phyloP scores from a whole-genome alignment of 2,113 vertebrate genomes.

The Lichenostomus cassidix region DNA sequence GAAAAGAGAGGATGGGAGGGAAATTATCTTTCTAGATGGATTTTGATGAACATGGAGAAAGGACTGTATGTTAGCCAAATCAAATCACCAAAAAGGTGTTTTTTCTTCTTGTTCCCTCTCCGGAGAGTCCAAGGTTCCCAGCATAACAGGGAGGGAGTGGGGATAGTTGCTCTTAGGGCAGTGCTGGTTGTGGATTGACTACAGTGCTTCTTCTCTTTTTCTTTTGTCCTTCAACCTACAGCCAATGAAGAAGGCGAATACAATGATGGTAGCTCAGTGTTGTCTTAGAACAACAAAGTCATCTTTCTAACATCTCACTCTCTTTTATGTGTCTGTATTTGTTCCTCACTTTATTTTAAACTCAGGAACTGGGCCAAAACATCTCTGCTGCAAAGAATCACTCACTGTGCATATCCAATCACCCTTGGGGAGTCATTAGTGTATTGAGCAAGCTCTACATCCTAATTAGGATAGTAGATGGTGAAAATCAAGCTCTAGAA shows the following conservation, averaged over 20 bases:
- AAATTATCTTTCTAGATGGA: background rate
- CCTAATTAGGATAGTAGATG: background rate
- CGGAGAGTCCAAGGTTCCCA: background rate
- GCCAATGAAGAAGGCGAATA: constrained; percentile 42
- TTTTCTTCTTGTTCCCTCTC: background rate
- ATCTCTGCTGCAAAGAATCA: constrained; percentile 7
- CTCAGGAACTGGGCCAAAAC: constrained; percentile 63
- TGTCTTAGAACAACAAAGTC: constrained; percentile 10
- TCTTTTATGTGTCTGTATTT: background rate
- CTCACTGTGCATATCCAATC: constrained; percentile 18
- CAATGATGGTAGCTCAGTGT: constrained; percentile 55
- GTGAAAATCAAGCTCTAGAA: background rate
- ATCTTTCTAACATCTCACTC: constrained; percentile 33
- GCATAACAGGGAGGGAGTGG: background rate
- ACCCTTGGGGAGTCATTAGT: background rate
- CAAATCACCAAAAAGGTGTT: background rate
- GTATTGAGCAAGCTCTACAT: background rate
- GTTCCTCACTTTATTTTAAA: constrained; percentile 7
- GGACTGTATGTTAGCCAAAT: background rate
- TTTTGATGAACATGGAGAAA: background rate
- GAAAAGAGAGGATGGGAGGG: background rate
- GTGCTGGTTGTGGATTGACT: background rate
- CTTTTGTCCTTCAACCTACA: constrained; percentile 24
- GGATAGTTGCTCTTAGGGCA: background rate
- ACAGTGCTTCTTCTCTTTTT: constrained; percentile 38